Evolutionary conservation across 2,113 vertebrate genomes (phyloP), one percentile per base, ranked within the genome.

Genomic region (Clupea harengus): DNA sequence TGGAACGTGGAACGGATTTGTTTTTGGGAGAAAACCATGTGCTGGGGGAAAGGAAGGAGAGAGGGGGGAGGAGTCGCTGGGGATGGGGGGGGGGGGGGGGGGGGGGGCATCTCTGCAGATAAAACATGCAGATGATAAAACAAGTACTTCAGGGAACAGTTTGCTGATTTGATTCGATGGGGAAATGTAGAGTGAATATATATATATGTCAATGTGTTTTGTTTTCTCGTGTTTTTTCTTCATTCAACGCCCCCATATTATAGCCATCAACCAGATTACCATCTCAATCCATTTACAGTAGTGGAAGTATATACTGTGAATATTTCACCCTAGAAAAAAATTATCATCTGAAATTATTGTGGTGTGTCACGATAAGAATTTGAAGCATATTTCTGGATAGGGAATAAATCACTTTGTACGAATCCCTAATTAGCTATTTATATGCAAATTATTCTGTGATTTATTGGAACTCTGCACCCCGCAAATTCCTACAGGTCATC

Each of bases 361-460:
- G 81, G 83, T n/a, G 50, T 39, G 28, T 52, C 81, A 80, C 10
- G 8, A 32, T 82, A 85, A 67, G 32, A 88, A 88, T 89, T 80
- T 82, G 46, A 87, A 75, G 86, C 46, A 82, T 88, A 81, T 87
- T 90, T 91, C 85, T 90, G 82, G 84, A 72, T 86, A 78, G 45
- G 72, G 81, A 86, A 90, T 90, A 89, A 91, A 91, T 90, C 89
- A 90, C 87, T 86, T 86, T 83, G 84, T 86, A 47, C 87, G 81
- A 87, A 88, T 82, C 82, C 84, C 88, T 92, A 89, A 91, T 91
- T 91, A 90, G 89, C 90, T 87, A 91, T 91, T 91, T 89, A 91
- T 89, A 90, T 91, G 90, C 89, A 91, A 90, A 91, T 92, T 32
- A 86, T 89, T 46, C 78, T 60, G 28, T 88, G 89, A 90, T 91